Conservation (phyloP, 1,140 invertebrate species). For the Temnothorax nylanderi region DNA sequence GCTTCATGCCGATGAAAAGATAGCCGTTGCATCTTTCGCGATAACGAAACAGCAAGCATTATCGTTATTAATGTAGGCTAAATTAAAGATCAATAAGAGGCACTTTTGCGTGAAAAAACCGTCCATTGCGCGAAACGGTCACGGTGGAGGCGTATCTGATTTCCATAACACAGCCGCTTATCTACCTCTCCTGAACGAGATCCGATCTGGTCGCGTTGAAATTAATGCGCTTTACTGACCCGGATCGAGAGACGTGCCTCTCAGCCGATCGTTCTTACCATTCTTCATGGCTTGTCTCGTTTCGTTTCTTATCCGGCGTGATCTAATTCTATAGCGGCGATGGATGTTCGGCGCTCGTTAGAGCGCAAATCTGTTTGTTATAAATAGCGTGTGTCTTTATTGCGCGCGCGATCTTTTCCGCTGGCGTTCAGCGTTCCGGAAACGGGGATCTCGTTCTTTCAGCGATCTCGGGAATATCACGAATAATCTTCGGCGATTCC, state of each 20-base stretch:
- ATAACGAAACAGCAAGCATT: background rate
- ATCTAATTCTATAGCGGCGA: slow-evolving; percentile 30
- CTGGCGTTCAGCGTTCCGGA: slow-evolving; percentile 42
- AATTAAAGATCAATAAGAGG: slow-evolving; percentile 1
- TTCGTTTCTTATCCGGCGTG: background rate
- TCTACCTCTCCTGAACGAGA: background rate
- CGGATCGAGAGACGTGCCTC: background rate
- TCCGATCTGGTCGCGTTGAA: background rate
- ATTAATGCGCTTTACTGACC: slow-evolving; percentile 29
- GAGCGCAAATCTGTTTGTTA: slow-evolving; percentile 46
- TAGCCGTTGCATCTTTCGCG: background rate
- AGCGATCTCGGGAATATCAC: background rate
- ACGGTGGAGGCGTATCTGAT: background rate
- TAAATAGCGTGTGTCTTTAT: slow-evolving; percentile 39
- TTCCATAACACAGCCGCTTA: background rate
- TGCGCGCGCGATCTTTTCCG: slow-evolving; percentile 41
- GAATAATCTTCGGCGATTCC: background rate
- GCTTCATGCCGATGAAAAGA: background rate
- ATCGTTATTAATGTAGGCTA: slow-evolving; percentile 9
- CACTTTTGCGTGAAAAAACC: slow-evolving; percentile 27
- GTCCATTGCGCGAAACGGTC: slow-evolving; percentile 4
- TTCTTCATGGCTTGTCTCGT: background rate
- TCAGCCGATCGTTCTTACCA: background rate
- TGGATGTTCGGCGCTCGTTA: background rate
- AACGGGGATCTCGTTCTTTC: slow-evolving; percentile 2